Evolutionary conservation across 2,113 vertebrate genomes (phyloP), one percentile per base, ranked within the genome.

Genomic region (Barnardius zonarius): DNA sequence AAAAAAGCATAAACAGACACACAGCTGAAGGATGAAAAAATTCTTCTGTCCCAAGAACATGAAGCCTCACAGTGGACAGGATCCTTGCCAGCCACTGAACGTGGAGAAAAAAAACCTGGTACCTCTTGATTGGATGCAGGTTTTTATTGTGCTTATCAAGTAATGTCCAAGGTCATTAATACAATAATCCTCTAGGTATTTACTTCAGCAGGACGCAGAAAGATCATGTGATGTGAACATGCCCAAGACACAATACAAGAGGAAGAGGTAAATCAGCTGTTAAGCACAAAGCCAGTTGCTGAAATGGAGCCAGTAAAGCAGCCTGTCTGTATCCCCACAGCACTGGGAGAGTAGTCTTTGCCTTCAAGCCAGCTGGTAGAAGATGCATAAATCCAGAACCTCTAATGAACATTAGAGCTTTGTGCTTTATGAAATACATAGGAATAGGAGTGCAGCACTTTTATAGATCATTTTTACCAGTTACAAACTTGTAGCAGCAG

Each of bases 191-290:
- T 52, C 81, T n/a, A 64, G 35, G 27, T 8, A 28, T 54, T 86
- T 89, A 62, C 11, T 79, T 73, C 31, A 88, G 30, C 11, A 31
- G 77, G 13, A 78, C 3, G 1, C 33, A 77, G 64, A 18, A 64
- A 74, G 75, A 64, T 77, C 88, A 70, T 75, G 48, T 64, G 57
- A 68, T 37, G 28, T 44, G 37, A 93, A 77, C 6, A 30, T 3
- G 23, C 48, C 68, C 10, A 62, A 75, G 35, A 69, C 14, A 90
- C 63, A 44, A 15, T 17, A 37, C 1, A 3, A 7, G 49, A 82
- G 78, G 88, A 90, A 94, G 76, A 90, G 35, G 72, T 5, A 83
- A 69, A 87, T 94, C 84, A 91, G 62, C 88, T 93, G 62, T 13
- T 93, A 66, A 95, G 74, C 51, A 49, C 19, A 83, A 28, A 93